phyloP scores from a whole-genome alignment of 2,888 invertebrate species.

The Parapristionchus giblindavisi region DNA sequence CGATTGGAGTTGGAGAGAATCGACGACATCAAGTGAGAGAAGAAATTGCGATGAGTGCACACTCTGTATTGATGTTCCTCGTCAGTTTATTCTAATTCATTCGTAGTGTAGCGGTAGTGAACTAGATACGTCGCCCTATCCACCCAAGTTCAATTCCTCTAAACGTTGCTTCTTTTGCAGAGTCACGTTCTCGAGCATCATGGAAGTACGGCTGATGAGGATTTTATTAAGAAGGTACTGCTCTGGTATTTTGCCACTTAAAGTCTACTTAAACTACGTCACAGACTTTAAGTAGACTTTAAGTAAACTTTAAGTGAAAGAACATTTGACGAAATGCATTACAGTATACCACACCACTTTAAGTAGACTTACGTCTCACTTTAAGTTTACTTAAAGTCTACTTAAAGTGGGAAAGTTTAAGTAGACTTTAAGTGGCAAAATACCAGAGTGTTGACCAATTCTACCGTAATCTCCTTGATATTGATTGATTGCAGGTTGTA shows the following conservation, averaged over 20 bases:
- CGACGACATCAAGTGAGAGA: constrained; percentile 84
- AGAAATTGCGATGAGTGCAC: constrained; percentile 82
- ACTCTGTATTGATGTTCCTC: constrained; percentile 82
- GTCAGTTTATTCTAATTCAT: constrained; percentile 69
- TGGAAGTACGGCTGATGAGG: constrained; percentile 24
- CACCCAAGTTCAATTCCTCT: neutral
- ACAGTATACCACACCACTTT: neutral
- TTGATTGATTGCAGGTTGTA: constrained; percentile 40
- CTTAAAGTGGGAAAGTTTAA: too few relatives aligned
- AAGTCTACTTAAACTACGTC: too few relatives aligned
- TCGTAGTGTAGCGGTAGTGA: neutral
- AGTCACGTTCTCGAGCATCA: constrained; percentile 20
- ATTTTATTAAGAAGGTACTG: constrained; percentile 38
- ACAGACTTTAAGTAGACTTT: too few relatives aligned
- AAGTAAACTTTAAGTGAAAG: too few relatives aligned
- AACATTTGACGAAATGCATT: too few relatives aligned
- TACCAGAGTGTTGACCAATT: too few relatives aligned
- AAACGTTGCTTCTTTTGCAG: neutral
- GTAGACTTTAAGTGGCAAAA: too few relatives aligned
- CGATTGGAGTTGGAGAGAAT: constrained; percentile 81
- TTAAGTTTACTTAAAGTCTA: too few relatives aligned
- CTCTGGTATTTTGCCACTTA: too few relatives aligned
- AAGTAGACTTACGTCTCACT: too few relatives aligned
- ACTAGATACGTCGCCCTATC: neutral
- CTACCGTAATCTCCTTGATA: too few relatives aligned